Conservation (phyloP, 1,140 invertebrate species). For the Lanistes nyassanus region DNA sequence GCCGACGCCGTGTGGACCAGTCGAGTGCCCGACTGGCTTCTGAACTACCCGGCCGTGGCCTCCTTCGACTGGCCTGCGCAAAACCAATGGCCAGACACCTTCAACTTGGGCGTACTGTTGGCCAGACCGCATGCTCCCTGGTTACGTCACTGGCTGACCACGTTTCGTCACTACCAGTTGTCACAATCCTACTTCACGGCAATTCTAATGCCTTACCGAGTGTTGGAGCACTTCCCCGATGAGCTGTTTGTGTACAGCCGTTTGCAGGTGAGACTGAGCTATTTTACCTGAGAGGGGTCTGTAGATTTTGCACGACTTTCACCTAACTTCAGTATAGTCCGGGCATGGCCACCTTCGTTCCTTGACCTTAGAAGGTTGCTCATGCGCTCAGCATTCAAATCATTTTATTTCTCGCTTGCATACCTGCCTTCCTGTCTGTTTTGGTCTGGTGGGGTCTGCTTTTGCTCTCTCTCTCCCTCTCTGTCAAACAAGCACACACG, state of each 20-base stretch:
- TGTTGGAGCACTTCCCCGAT: constrained; percentile 31
- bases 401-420: too few species aligned
- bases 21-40: constrained; percentile 23
- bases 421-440: too few species aligned
- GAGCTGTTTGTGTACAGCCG: constrained; percentile 22
- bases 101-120: constrained; percentile 32
- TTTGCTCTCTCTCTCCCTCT: too few species aligned
- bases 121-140: constrained; percentile 24
- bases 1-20: constrained; percentile 31
- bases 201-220: constrained; percentile 28
- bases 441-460: too few species aligned
- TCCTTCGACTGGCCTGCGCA: constrained; percentile 26
- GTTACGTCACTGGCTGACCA: constrained; percentile 20
- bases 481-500: too few species aligned
- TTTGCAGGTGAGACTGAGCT: constrained; percentile 26
- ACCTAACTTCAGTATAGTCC: too few species aligned
- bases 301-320: too few species aligned
- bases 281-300: too few species aligned
- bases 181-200: constrained; percentile 23
- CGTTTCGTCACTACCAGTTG: constrained; percentile 19
- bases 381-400: too few species aligned
- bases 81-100: constrained; percentile 20
- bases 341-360: too few species aligned
- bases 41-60: constrained; percentile 25
- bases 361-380: too few species aligned